Evolutionary conservation across 30 jellyfish, hydroid and myxozoan species (phyloP).

Genomic region (Pseudorhiza aurosa): DNA sequence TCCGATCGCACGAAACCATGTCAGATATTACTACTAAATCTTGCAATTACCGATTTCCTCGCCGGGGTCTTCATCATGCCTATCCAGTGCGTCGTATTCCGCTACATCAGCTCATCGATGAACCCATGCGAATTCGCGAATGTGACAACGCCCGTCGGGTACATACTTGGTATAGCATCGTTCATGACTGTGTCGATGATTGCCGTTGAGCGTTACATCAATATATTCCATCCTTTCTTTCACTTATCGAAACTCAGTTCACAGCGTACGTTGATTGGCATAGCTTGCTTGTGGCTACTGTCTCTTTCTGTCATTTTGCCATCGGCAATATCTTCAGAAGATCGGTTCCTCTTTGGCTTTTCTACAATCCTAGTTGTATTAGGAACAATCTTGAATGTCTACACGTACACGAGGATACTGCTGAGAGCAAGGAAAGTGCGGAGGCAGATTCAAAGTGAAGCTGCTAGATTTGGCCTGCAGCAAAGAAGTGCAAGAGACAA

Average conservation of each 20-base stretch:
- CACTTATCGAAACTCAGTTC: constrained; percentile 8
- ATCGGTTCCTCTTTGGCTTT: background rate
- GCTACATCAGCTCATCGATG: background rate
- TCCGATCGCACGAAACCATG: constrained; percentile 50
- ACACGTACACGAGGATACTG: constrained; percentile 15
- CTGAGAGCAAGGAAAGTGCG: constrained; percentile 36
- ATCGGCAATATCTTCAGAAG: background rate
- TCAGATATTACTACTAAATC: constrained; percentile 23
- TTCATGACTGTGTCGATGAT: constrained; percentile 29
- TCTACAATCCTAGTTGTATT: background rate
- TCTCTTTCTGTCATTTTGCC: background rate
- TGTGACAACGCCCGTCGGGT: constrained; percentile 31
- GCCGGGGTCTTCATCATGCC: constrained; percentile 36
- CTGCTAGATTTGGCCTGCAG: constrained; percentile 22
- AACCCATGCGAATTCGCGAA: constrained; percentile 39
- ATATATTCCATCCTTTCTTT: constrained; percentile 43
- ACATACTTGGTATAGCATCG: constrained; percentile 24
- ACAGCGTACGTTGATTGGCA: background rate
- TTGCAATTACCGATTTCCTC: constrained; percentile 39
- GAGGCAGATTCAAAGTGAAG: constrained; percentile 12
- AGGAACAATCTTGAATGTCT: constrained; percentile 23
- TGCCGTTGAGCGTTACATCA: constrained; percentile 46
- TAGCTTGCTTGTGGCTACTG: constrained; percentile 17
- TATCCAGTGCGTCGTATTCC: constrained; percentile 5
- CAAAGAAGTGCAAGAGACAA: constrained; percentile 1